Percentiles rank a stretch among this genome's conserved stretches.
Conservation (phyloP, 2,113 vertebrate species). For the Telmatochromis brachygnathus region DNA sequence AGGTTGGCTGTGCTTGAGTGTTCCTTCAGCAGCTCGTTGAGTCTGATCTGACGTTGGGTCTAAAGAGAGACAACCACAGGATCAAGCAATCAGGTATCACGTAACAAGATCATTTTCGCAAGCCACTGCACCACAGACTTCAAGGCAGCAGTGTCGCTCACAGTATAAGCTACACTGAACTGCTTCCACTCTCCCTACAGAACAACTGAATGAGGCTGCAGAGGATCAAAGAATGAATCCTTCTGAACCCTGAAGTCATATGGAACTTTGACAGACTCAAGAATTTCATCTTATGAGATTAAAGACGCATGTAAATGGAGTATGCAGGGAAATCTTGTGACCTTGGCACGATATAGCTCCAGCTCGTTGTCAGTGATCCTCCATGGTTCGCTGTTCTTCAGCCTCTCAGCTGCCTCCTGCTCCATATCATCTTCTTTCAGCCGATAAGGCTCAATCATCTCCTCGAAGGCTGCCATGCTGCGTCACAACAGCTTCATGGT, state of each 20-base stretch:
- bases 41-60: slow-evolving; percentile 89
- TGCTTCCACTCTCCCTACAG: background rate
- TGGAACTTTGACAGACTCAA: background rate
- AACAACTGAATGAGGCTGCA: background rate
- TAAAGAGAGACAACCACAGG: slow-evolving; percentile 40
- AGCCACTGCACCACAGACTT: background rate
- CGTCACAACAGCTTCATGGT: background rate
- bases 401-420: slow-evolving; percentile 88
- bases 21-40: slow-evolving; percentile 94
- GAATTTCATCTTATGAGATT: background rate
- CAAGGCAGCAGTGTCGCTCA: background rate
- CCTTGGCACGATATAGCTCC: slow-evolving; percentile 95
- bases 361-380: slow-evolving; percentile 95
- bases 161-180: background rate
- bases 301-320: fast-evolving
- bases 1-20: slow-evolving; percentile 93
- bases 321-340: slow-evolving; percentile 19
- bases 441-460: slow-evolving; percentile 91
- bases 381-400: slow-evolving; percentile 97
- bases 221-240: background rate
- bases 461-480: slow-evolving; percentile 85
- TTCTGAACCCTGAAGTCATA: background rate
- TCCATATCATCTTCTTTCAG: slow-evolving; percentile 97
- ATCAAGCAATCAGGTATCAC: background rate
- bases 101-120: background rate